Base-by-base conservation (phyloP, 2,888 invertebrate genomes). In the Ennomos erosarius region DNA sequence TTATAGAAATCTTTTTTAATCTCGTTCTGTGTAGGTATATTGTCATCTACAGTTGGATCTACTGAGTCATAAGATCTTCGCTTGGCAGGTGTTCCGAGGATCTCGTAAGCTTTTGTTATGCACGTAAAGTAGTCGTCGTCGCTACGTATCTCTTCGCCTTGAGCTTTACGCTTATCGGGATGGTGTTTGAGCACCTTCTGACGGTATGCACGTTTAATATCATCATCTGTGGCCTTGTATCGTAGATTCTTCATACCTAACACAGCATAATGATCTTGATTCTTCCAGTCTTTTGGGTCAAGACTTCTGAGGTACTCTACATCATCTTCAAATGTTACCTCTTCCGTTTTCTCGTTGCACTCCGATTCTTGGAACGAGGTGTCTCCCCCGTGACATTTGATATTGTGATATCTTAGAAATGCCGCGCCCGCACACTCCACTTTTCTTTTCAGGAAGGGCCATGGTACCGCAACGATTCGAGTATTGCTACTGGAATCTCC, bases 81-180 rank as follows among this genome's bases (percentile, higher is more conserved):
- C 78, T 97, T 97, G 26, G 93, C 87, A 10, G 96, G 94, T 68
- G 95, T 97, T 0, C 98, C 98, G 43, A 94, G 87, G 57, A 96
- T 97, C 91, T 99, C 99, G 91, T 98, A 98, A 8, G 99, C 99
- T 93, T 97, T 97, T 1, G 99, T 99, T 72, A 99, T 99, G 84
- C 99, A 99, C 0, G 99, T 98, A 86, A 99, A 99, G 87, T 99
- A 99, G 90, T 99, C 99, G 76, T 98, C 97, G 73, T 99, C 98
- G 4, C 96, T 95, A 64, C 96, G 94, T 37, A 98, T 95, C 69
- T 97, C 97, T 85, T 98, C 97, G 3, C 98, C 98, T 78, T 95
- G 94, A 5, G 96, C 97, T 93, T 97, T 97, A 73, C 99, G 95
- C 87, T 99, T 99, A 84, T 99, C 99, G 0, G 99, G 99, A 91